A percentile compares a stretch with the other conserved stretches of the same genome.
Evolutionary conservation across 2,888 invertebrate genomes (phyloP).

Genomic region (Rapana venosa): DNA sequence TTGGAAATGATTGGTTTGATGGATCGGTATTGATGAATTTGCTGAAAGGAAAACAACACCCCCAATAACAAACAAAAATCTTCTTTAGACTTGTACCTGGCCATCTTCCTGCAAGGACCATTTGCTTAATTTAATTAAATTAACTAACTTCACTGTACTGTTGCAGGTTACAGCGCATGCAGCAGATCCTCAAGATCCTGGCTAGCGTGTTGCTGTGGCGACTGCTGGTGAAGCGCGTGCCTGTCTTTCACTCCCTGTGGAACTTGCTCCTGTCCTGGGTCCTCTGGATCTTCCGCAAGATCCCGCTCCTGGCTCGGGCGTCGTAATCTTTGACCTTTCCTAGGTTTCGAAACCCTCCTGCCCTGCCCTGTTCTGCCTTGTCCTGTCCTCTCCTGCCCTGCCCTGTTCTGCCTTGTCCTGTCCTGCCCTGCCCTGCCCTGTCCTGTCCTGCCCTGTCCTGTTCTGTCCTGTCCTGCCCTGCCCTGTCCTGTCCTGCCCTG

Average conservation of each 20-base stretch:
- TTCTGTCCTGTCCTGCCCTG: not conserved
- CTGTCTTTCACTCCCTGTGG: constrained; percentile 76
- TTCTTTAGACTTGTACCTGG: too few species aligned
- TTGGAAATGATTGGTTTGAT: too few species aligned
- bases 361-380: not conserved
- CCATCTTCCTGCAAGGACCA: too few species aligned
- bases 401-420: not conserved
- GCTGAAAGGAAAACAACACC: too few species aligned
- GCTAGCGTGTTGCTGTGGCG: constrained; percentile 74
- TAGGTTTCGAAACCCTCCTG: too few species aligned
- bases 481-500: constrained; percentile 4
- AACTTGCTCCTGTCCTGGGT: constrained; percentile 76
- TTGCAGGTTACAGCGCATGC: constrained; percentile 72
- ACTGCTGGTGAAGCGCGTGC: constrained; percentile 74
- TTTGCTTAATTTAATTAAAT: too few species aligned
- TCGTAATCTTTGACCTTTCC: constrained; percentile 42
- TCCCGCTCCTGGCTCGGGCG: constrained; percentile 67
- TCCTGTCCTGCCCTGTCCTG: constrained; percentile 1
- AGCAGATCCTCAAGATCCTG: constrained; percentile 73
- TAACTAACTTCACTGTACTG: not conserved
- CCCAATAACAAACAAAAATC: too few species aligned
- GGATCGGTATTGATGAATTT: too few species aligned
- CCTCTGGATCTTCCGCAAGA: constrained; percentile 73
- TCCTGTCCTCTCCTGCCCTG: not conserved
- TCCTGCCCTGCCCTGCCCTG: not conserved